These are phyloP conservation scores for Tryphoninae sp. DNA, from an alignment of 2,888 invertebrate species.

Conservation along the genomic window DNA sequence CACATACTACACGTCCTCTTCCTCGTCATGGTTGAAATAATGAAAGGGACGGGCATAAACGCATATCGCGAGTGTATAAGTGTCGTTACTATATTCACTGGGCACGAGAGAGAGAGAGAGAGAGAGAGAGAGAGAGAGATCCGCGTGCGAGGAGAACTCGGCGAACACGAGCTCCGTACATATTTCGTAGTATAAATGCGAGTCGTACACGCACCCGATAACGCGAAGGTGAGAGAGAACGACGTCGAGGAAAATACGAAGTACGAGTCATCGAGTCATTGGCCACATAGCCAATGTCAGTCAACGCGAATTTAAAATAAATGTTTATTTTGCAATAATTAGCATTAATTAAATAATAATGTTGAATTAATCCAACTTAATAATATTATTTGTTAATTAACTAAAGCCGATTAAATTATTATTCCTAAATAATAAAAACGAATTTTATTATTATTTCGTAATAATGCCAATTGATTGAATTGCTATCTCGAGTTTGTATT, in stretches of 20 bases:
- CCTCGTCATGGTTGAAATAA: conserved; percentile 67
- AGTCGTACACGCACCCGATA: conserved; percentile 12
- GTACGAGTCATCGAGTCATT: neutral
- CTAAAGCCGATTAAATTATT: no score
- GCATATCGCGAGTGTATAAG: conserved; percentile 32
- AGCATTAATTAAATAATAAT: no score
- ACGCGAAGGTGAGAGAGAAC: conserved; percentile 5
- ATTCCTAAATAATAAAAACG: no score
- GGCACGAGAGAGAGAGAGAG: conserved; percentile 2
- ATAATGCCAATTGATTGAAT: no score
- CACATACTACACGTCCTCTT: conserved; percentile 46
- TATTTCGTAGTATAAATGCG: conserved; percentile 20
- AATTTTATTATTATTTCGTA: no score
- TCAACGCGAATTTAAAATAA: neutral
- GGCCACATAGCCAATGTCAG: neutral
- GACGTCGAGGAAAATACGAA: neutral
- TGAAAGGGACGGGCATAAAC: conserved; percentile 65
- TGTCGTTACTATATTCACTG: conserved; percentile 46
- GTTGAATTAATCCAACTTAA: no score
- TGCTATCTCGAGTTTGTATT: no score
- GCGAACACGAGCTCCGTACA: conserved; percentile 5
- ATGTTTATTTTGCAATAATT: neutral
- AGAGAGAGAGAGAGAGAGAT: conserved; percentile 8
- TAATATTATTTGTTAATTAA: no score
- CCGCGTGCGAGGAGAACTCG: conserved; percentile 13